phyloP scores from a whole-genome alignment of 2,888 invertebrate species.

The Spodoptera exigua region DNA sequence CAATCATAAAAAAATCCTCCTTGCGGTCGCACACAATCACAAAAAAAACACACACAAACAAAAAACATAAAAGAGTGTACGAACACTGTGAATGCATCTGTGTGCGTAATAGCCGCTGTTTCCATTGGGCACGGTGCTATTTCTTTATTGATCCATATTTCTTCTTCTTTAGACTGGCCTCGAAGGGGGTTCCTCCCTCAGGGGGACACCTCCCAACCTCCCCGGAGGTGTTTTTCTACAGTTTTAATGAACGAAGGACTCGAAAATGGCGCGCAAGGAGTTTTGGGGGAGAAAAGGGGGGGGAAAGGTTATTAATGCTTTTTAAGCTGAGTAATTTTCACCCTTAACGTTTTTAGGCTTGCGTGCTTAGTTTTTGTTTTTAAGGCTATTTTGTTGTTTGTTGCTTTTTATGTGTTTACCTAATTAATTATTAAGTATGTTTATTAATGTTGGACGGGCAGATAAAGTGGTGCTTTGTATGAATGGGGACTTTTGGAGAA shows the following conservation, averaged over 20 bases:
- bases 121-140: slow-evolving; percentile 88
- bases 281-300: slow-evolving; percentile 65
- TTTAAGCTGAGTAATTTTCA: slow-evolving; percentile 85
- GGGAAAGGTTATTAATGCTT: slow-evolving; percentile 87
- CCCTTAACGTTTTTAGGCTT: slow-evolving; percentile 73
- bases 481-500: slow-evolving; percentile 34
- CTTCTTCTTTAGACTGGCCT: slow-evolving; percentile 88
- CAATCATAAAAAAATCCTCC: slow-evolving; percentile 62
- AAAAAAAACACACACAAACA: slow-evolving; percentile 44
- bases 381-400: slow-evolving; percentile 53
- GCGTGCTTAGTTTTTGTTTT: slow-evolving; percentile 70
- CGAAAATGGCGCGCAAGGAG: slow-evolving; percentile 77
- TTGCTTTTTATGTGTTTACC: slow-evolving; percentile 55
- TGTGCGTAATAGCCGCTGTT: slow-evolving; percentile 85
- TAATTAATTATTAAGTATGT: slow-evolving; percentile 50
- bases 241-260: slow-evolving; percentile 87
- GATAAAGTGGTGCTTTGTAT: slow-evolving; percentile 24
- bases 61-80: slow-evolving; percentile 58
- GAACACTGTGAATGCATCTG: slow-evolving; percentile 63
- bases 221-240: slow-evolving; percentile 87
- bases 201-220: slow-evolving; percentile 56
- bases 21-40: slow-evolving; percentile 69
- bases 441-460: slow-evolving; percentile 34
- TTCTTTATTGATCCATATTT: slow-evolving; percentile 90
- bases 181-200: slow-evolving; percentile 59